phyloP scores from a whole-genome alignment of 2,113 vertebrate genomes.

The Falco punctatus region DNA sequence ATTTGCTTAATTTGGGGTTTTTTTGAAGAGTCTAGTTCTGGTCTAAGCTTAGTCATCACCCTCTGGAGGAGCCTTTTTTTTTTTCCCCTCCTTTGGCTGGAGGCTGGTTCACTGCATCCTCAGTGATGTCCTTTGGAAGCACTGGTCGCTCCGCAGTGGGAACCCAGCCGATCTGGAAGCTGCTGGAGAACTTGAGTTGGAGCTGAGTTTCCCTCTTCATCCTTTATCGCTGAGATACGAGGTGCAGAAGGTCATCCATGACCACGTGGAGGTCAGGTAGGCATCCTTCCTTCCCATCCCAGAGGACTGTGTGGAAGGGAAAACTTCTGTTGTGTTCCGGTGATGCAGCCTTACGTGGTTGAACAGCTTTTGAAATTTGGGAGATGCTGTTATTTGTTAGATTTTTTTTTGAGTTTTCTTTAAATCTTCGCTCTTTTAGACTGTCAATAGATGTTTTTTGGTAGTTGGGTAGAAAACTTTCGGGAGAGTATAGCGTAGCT shows the following conservation, averaged over 20 bases:
- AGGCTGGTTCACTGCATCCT: not conserved
- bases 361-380: not conserved
- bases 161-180: not conserved
- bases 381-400: not conserved
- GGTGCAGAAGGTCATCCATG: not conserved
- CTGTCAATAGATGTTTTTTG: not conserved
- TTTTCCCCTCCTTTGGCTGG: not conserved
- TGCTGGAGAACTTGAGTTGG: not conserved
- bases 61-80: not conserved
- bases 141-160: not conserved
- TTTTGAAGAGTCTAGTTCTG: not conserved
- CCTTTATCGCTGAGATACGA: not conserved
- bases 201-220: not conserved
- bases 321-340: too few relatives aligned
- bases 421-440: not conserved
- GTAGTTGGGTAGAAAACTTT: not conserved
- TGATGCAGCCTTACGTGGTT: not conserved
- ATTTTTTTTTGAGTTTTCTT: not conserved
- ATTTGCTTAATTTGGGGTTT: not conserved
- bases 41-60: not conserved
- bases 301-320: not conserved
- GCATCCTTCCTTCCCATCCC: not conserved
- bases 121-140: not conserved
- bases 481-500: not conserved
- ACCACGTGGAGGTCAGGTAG: not conserved